Evolutionary conservation across 2,797 vertebrate genomes (phyloP), one percentile per base, ranked within the genome.

Genomic region (Valencia hispanica): DNA sequence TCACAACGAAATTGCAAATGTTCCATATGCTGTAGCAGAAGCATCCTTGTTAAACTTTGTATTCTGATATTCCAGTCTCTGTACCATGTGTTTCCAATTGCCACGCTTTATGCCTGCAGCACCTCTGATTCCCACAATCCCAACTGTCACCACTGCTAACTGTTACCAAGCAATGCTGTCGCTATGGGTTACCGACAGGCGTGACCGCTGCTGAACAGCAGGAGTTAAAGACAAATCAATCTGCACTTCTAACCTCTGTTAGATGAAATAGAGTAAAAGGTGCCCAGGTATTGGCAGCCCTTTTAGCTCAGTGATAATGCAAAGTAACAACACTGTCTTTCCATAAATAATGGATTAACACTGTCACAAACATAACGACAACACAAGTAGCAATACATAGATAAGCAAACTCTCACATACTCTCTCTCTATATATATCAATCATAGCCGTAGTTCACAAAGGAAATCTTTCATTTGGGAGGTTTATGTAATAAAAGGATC

Each of bases 221-320:
- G 77, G 87, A 93, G 85, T 90, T 91, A 88, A 90, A 94, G 86
- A 91, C 81, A 86, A 92, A 91, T 92, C 93, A 92, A 91, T 92
- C 84, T 82, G 79, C 27, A 68, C 80, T 71, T 86, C 83, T 92
- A 89, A 93, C 92, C 89, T 88, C 88, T 88, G 86, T 88, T 86
- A 88, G 86, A 87, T 82, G 81, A 77, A 89, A 83, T 47, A 72
- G 79, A 88, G 76, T 73, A 84, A 79, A 34, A 66, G 71, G 79
- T 14, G 2, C 70, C n/a, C 75, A 66, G 74, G 77, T 79, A 72
- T 66, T 84, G 88, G 81, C 84, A 82, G 77, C 74, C 34, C 76
- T 73, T 83, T 82, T 84, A 48, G 68, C 85, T 85, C 79, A 65
- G 69, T 82, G 79, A 77, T 82, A 83, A 80, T 80, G 65, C 77